Base-by-base conservation (phyloP, 2,113 vertebrate species). In the Plecotus auritus region DNA sequence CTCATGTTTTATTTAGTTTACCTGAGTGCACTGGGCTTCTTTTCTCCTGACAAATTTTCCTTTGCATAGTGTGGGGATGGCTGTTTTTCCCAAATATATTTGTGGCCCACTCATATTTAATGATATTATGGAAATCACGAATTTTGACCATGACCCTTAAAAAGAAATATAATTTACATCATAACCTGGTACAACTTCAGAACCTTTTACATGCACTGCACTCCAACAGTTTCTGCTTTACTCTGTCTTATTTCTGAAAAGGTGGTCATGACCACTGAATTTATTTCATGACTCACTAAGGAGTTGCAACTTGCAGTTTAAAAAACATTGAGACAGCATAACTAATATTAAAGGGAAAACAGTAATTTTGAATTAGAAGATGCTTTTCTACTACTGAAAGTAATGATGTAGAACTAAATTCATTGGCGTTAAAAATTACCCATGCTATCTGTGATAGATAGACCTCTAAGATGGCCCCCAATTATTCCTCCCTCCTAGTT, bases 271-370 rank as follows among this genome's bases (percentile, higher is more conserved):
- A 85, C 16, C 70, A 78, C 20, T 49, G 54, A 69, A 69, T 66
- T 87, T 69, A 67, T 90, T 78, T 90, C 23, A 49, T 73, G 47
- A 83, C 4, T 45, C 56, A 74, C 23, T 32, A 94, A 90, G 11
- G 49, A 91, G 67, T 67, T 91, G 13, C 26, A 84, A 90, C 13
- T 84, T 76, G n/a, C 9, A 28, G 12, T 86, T 80, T 35, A 42
- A 91, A 90, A 94, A 85, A 67, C 20, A 20, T 22, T 66, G 13
- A n/a, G 67, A 20, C 7, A 30, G 59, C 16, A 22, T 49, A 83
- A 83, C 42, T 80, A 76, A 49, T 81, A 92, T 96, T 61, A 95
- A 95, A 91, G 42, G 28, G 26, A 37, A 91, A 76, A 37, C 4
- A 1, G 30, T 40, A 66, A 18, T 76, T 96, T 82, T 78, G 37